phyloP scores from a whole-genome alignment of 1,140 invertebrate species.

The Pinna nobilis region DNA sequence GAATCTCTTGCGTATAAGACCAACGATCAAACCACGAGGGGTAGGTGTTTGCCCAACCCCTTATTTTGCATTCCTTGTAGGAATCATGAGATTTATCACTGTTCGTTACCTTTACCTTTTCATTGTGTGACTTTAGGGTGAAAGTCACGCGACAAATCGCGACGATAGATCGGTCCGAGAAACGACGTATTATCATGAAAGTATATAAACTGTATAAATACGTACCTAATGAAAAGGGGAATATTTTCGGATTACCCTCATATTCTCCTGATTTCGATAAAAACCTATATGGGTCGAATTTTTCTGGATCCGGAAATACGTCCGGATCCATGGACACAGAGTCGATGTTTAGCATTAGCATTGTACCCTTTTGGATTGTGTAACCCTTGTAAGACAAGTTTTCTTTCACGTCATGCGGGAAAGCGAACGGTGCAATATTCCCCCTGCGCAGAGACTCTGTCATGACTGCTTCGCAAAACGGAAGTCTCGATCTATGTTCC shows the following conservation, averaged over 20 bases:
- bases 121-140: too few relatives aligned
- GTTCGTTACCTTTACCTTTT: too few relatives aligned
- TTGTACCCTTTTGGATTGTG: slow-evolving; percentile 62
- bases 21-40: background rate
- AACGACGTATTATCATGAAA: too few relatives aligned
- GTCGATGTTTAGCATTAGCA: slow-evolving; percentile 62
- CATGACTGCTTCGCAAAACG: slow-evolving; percentile 41
- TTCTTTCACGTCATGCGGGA: slow-evolving; percentile 62
- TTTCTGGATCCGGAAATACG: slow-evolving; percentile 81
- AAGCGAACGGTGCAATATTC: slow-evolving; percentile 67
- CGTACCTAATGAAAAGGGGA: slow-evolving; percentile 46
- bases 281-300: slow-evolving; percentile 82
- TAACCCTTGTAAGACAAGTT: slow-evolving; percentile 62
- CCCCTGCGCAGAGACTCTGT: slow-evolving; percentile 46
- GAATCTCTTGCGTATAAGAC: too few relatives aligned
- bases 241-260: slow-evolving; percentile 18
- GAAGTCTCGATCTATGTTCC: slow-evolving; percentile 32
- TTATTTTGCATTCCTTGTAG: too few relatives aligned
- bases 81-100: too few relatives aligned
- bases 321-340: slow-evolving; percentile 62
- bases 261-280: slow-evolving; percentile 53
- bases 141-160: too few relatives aligned
- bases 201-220: too few relatives aligned
- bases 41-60: background rate
- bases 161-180: too few relatives aligned